phyloP scores from a whole-genome alignment of 37 sponge, comb jelly and placozoan genomes.

The Dysidea cf. avara region DNA sequence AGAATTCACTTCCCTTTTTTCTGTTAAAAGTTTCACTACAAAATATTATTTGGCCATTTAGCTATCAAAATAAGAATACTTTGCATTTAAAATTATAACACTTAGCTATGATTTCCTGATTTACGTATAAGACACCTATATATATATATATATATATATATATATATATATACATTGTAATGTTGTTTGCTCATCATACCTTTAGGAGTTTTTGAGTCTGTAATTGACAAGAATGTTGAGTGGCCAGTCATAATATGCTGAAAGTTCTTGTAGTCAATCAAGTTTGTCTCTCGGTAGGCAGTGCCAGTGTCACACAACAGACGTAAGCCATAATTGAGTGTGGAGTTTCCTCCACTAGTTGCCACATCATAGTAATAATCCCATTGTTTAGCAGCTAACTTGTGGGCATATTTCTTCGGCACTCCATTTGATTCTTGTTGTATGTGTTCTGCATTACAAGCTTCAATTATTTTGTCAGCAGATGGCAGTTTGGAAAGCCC shows the following conservation, averaged over 20 bases:
- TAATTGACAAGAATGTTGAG: background rate
- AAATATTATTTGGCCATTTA: too few relatives aligned
- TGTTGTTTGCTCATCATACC: too few relatives aligned
- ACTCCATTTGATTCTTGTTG: slow-evolving; percentile 40
- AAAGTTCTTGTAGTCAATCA: slow-evolving; percentile 30
- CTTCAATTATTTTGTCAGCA: slow-evolving; percentile 48
- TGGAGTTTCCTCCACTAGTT: slow-evolving; percentile 13
- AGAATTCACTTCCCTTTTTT: too few relatives aligned
- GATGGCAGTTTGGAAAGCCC: slow-evolving; percentile 55
- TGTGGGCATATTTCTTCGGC: slow-evolving; percentile 41
- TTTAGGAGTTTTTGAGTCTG: too few relatives aligned
- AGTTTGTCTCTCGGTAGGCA: slow-evolving; percentile 4
- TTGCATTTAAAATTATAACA: too few relatives aligned
- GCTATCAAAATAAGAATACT: too few relatives aligned
- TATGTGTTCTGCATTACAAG: slow-evolving; percentile 29
- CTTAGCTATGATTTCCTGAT: too few relatives aligned
- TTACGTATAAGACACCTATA: too few relatives aligned
- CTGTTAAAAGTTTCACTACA: too few relatives aligned
- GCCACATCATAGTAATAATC: slow-evolving; percentile 26
- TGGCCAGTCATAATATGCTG: slow-evolving; percentile 17
- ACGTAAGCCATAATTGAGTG: slow-evolving; percentile 8
- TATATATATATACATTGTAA: too few relatives aligned
- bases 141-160: too few relatives aligned
- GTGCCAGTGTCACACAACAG: slow-evolving; percentile 18
- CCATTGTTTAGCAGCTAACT: slow-evolving; percentile 57